A percentile compares a stretch with the other conserved stretches of the same genome.
These are phyloP conservation scores for Bradypodion pumilum DNA, from an alignment of 2,797 vertebrate genomes.

Conservation along the genomic window DNA sequence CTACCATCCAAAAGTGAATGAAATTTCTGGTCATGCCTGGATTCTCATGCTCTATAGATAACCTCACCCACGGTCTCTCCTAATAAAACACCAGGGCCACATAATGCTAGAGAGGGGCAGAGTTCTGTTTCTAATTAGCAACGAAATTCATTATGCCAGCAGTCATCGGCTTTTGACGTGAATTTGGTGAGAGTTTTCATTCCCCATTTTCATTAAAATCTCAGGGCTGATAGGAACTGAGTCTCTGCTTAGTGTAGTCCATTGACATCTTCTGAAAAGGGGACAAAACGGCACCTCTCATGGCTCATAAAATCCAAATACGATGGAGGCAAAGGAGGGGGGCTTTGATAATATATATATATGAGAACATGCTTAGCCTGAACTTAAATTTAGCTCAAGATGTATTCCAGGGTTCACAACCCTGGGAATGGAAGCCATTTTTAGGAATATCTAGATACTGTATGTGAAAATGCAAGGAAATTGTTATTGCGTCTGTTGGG, in stretches of 20 bases:
- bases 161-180: conserved; percentile 5
- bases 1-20: too few relatives aligned
- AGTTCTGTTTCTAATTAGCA: conserved; percentile 20
- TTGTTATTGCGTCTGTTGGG: too few relatives aligned
- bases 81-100: background rate
- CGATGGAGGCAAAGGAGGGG: too few relatives aligned
- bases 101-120: background rate
- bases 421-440: too few relatives aligned
- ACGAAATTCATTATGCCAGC: background rate
- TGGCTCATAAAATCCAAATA: too few relatives aligned
- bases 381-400: too few relatives aligned
- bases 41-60: conserved; percentile 13
- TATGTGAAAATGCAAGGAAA: too few relatives aligned
- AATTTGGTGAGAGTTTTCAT: background rate
- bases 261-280: background rate
- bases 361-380: too few relatives aligned
- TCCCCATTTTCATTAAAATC: background rate
- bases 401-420: too few relatives aligned
- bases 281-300: background rate
- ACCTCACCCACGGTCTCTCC: background rate
- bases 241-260: background rate
- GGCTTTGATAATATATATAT: too few relatives aligned
- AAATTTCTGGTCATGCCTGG: background rate
- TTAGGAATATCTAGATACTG: too few relatives aligned
- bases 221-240: background rate